Conservation (phyloP, 2,888 invertebrate genomes). For the Spatulosminthurus flaviceps region DNA sequence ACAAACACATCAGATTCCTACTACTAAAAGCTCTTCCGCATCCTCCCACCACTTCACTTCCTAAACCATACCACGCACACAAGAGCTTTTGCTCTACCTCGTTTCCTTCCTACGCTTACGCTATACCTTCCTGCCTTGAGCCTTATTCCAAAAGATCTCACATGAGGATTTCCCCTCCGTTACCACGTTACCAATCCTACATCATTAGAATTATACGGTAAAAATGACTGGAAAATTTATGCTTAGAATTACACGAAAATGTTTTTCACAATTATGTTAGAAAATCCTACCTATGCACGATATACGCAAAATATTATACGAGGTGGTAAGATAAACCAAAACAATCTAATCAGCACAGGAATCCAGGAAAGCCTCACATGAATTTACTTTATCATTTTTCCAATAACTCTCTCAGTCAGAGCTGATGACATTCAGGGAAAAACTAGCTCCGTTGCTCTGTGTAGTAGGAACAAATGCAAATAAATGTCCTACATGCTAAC, state of each 20-base stretch:
- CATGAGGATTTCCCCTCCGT: too few species aligned
- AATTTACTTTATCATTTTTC: slow-evolving; percentile 8
- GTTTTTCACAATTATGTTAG: too few species aligned
- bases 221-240: too few species aligned
- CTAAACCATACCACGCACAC: neutral
- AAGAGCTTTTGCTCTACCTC: too few species aligned
- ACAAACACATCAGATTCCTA: neutral
- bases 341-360: slow-evolving; percentile 20
- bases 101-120: slow-evolving; percentile 1
- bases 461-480: too few species aligned
- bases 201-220: too few species aligned
- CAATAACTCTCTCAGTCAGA: too few species aligned
- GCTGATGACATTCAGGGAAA: slow-evolving; percentile 34
- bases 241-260: too few species aligned
- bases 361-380: slow-evolving; percentile 12
- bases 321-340: neutral
- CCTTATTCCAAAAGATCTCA: too few species aligned
- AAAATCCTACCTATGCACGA: neutral
- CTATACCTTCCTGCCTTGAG: neutral
- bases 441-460: neutral
- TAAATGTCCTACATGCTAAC: neutral
- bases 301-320: neutral
- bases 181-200: too few species aligned
- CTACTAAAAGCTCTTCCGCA: neutral
- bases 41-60: neutral